Base-by-base conservation (phyloP, 2,888 invertebrate species). In the Cantharis rufa region DNA sequence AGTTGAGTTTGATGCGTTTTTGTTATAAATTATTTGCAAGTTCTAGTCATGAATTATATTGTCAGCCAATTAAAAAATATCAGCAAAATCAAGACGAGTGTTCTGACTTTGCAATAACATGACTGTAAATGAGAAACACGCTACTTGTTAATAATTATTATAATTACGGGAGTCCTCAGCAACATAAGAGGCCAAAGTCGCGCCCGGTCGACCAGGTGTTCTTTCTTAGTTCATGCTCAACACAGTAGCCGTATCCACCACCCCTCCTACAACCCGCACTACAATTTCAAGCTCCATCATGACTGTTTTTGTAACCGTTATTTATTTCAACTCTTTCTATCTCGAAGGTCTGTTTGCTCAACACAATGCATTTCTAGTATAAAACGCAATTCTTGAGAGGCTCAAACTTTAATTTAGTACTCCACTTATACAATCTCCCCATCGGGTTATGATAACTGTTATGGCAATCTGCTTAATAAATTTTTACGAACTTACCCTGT, bases 111-210 rank as follows among this genome's bases (percentile, higher is more conserved):
- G 79, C 80, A 81, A 82, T 81, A 83, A 83, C 82, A 82, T 82
- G 84, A 81, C 80, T 81, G 81, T 79, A 82, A 85, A 82, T 84
- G 84, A 85, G 83, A 84, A 84, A 85, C 86, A 85, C 83, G 86
- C 86, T 87, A 86, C 86, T 84, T 85, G 85, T 85, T 86, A 86
- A 87, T 87, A 86, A 86, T 86, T 48, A 48, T 48, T 86, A 84
- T 86, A 86, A 87, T 86, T 87, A 87, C 86, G 85, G 85, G 85
- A 85, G 85, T 84, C 85, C 84, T 84, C 86, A 85, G 86, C 72
- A 78, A 72, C 72, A 61, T 74, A 62, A 72, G 71, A 75, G 71
- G 75, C 74, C 78, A 75, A 48, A 66, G 72, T 76, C 76, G 78
- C 69, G 75, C 70, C 72, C 72, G 84, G 83, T 84, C 83, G 83